Evolutionary conservation across 1,140 invertebrate genomes (phyloP).

Genomic region (Meloidogyne floridensis): DNA sequence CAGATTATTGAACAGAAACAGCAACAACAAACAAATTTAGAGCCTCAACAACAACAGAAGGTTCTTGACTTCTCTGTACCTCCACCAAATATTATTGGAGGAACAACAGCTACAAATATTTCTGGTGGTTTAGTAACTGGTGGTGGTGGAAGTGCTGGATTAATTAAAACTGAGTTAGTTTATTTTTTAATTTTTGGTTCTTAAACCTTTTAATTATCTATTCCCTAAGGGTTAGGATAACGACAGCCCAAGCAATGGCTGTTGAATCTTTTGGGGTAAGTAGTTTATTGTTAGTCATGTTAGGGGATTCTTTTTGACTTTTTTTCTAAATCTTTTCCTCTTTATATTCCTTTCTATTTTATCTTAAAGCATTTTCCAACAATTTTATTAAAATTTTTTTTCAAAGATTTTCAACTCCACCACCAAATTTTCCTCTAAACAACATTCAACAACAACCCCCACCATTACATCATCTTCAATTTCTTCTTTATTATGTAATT

Average conservation of each 20-base stretch:
- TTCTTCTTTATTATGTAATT: neutral
- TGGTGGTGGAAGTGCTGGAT: neutral
- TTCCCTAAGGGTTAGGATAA: no score
- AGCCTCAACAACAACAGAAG: neutral
- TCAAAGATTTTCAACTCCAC: neutral
- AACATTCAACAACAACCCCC: neutral
- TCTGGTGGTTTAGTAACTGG: neutral
- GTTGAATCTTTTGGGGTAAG: no score
- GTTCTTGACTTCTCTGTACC: constrained; percentile 12
- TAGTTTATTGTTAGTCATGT: no score
- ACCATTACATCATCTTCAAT: neutral
- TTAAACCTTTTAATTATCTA: no score
- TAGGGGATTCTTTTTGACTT: no score
- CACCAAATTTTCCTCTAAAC: neutral
- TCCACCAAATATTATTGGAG: constrained; percentile 5
- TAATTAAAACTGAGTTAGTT: neutral
- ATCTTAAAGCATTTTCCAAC: neutral
- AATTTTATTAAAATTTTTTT: neutral
- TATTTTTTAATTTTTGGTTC: no score
- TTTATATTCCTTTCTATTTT: no score
- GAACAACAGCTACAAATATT: neutral
- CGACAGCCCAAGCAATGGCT: no score
- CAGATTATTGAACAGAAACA: constrained; percentile 7
- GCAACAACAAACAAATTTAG: neutral
- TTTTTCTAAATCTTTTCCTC: no score